A percentile compares a stretch with the other conserved stretches of the same genome.
Conservation (phyloP, 2,797 vertebrate species). For the Danio choprae region DNA sequence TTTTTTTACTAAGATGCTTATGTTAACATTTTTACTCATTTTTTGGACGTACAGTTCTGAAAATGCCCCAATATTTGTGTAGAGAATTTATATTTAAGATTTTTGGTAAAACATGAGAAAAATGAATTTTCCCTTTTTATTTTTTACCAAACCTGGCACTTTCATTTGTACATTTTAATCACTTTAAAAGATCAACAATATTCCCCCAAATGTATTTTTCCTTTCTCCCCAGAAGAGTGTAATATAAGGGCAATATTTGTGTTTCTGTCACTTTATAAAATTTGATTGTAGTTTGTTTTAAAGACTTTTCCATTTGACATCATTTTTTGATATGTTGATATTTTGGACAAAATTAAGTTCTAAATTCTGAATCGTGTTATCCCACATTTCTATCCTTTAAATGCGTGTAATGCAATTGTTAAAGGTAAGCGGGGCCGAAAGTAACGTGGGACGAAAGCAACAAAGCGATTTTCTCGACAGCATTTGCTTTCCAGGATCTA, state of each 20-base stretch:
- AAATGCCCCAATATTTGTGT: slow-evolving; percentile 19
- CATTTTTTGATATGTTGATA: slow-evolving; percentile 51
- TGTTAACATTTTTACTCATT: no score
- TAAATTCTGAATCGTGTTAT: slow-evolving; percentile 35
- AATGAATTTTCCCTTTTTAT: not conserved
- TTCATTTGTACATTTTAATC: not conserved
- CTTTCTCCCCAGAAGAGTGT: slow-evolving; percentile 46
- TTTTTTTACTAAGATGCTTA: not conserved
- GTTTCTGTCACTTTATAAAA: slow-evolving; percentile 78
- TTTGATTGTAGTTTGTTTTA: slow-evolving; percentile 76
- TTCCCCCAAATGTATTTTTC: slow-evolving; percentile 59
- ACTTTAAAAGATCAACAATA: not conserved
- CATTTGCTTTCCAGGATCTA: no score
- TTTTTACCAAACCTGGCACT: slow-evolving; percentile 4
- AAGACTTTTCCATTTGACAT: slow-evolving; percentile 10
- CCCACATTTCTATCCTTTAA: slow-evolving; percentile 39
- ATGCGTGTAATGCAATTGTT: slow-evolving; percentile 32
- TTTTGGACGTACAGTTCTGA: not conserved
- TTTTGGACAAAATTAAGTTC: slow-evolving; percentile 67
- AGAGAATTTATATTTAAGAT: no score
- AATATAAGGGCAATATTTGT: slow-evolving; percentile 62
- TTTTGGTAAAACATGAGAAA: not conserved
- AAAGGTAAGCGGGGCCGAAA: no score
- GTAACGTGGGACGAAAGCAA: no score
- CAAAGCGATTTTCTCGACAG: no score